These are phyloP conservation scores for Neoaliturus tenellus DNA, from an alignment of 2,888 invertebrate genomes.

Conservation along the genomic window DNA sequence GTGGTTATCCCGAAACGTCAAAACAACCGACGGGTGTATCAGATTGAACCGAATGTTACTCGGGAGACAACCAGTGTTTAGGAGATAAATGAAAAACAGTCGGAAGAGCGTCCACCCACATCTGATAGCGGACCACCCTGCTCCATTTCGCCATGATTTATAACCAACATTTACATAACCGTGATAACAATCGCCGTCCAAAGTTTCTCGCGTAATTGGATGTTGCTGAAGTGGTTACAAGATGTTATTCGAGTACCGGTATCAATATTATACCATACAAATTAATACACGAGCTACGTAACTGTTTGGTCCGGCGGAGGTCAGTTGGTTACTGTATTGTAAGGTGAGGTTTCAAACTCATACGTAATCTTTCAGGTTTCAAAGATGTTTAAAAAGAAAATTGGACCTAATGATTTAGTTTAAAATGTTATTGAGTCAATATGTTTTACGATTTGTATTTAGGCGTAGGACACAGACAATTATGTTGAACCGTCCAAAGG, in stretches of 20 bases:
- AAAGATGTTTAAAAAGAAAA: too few relatives aligned
- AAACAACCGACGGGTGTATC: neutral
- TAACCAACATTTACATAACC: constrained; percentile 26
- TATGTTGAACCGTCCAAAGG: too few relatives aligned
- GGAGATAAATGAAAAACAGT: constrained; percentile 32
- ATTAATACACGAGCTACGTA: too few relatives aligned
- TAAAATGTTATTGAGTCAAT: too few relatives aligned
- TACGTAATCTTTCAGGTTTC: too few relatives aligned
- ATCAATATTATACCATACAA: neutral
- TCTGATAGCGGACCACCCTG: constrained; percentile 38
- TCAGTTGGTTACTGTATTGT: too few relatives aligned
- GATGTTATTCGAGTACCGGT: neutral
- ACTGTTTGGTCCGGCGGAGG: too few relatives aligned
- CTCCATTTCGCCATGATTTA: constrained; percentile 45
- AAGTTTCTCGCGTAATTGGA: constrained; percentile 26
- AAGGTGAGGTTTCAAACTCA: too few relatives aligned
- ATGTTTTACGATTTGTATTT: too few relatives aligned
- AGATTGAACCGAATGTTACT: neutral
- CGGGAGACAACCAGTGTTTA: constrained; percentile 21
- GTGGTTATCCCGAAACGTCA: neutral
- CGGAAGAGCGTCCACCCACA: constrained; percentile 31
- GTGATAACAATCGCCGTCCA: constrained; percentile 35
- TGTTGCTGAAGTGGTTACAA: neutral
- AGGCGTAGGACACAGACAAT: too few relatives aligned
- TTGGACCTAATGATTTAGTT: too few relatives aligned